Evolutionary conservation across 2,797 vertebrate species (phyloP), one percentile per base, ranked within the genome.

Genomic region (Uromys caudimaculatus): DNA sequence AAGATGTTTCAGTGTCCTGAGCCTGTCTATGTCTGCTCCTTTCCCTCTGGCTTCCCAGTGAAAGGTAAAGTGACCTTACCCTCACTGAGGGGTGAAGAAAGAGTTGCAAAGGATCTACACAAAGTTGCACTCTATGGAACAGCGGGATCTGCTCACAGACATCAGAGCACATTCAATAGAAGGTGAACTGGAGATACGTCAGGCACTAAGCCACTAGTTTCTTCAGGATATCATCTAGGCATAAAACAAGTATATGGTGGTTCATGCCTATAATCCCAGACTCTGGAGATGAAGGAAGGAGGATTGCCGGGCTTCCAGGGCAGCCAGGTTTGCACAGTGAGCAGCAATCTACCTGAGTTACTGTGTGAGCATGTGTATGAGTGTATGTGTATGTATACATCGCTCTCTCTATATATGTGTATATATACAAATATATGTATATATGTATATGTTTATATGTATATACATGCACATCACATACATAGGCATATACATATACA

Each of bases 361-460:
- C 32, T 54, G 35, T 71, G 19, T 52, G 64, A 54, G 23, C 50
- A 32, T 19, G 7, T 35, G 29, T 84, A 9, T 52, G 29, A 52
- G 29, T 78, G 3, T 77, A 3, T 77, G 2, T 50, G 27, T 77
- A 3, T 27, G 10, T 44, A 12, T 23, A n/a, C 16, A n/a, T 27
- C 44, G 44, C 44, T 62, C 60, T 62, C 17, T 27, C 2, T 38
- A 17, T 19, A 17, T n/a, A n/a, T 69, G 3, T 12, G 12, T 2
- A 41, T 4, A 44, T 75, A 27, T 10, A 41, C 41, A 44, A 8
- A 69, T 19, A 2, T 82, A 8, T 60, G 1, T 60, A 8, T 17
- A 50, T 52, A 3, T 56, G 8, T 8, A 1, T 32, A 3, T 23
- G 2, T 24, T 0, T 38, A 0, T 78, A 3, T 50, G 1, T 23